Percentiles rank a stretch among this genome's conserved stretches.
Conservation (phyloP, 2,113 vertebrate genomes). For the Antechinus stuartii region DNA sequence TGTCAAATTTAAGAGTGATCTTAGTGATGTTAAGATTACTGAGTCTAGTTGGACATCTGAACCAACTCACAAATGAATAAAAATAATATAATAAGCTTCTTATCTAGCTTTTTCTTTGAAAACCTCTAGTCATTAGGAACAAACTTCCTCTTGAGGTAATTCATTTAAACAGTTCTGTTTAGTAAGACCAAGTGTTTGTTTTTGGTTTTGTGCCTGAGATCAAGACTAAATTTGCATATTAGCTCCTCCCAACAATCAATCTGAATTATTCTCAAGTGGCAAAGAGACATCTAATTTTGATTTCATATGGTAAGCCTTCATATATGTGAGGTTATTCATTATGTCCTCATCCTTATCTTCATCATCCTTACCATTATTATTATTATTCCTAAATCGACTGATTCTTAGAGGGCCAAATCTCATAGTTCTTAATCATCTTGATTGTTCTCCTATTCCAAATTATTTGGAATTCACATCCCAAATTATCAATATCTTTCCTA, state of each 20-base stretch:
- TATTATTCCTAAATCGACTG: background rate
- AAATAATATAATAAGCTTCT: background rate
- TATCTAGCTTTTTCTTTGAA: background rate
- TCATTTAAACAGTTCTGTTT: background rate
- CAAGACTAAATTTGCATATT: background rate
- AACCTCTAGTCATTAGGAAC: background rate
- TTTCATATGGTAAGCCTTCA: background rate
- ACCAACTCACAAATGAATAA: too few relatives aligned
- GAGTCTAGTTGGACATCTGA: background rate
- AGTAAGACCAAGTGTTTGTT: background rate
- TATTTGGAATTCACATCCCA: background rate
- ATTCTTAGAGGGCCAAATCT: background rate
- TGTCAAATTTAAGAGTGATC: background rate
- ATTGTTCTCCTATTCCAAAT: background rate
- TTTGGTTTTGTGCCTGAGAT: background rate
- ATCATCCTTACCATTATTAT: background rate
- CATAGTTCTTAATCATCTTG: background rate
- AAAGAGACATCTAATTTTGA: background rate
- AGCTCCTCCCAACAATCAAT: background rate
- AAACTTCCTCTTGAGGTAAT: background rate
- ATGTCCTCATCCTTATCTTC: background rate
- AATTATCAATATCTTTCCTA: background rate
- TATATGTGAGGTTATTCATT: background rate
- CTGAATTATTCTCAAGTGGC: background rate
- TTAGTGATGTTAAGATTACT: background rate